A percentile compares a stretch with the other conserved stretches of the same genome.
phyloP scores from a whole-genome alignment of 1,140 invertebrate species.

The Zophobas atratus region DNA sequence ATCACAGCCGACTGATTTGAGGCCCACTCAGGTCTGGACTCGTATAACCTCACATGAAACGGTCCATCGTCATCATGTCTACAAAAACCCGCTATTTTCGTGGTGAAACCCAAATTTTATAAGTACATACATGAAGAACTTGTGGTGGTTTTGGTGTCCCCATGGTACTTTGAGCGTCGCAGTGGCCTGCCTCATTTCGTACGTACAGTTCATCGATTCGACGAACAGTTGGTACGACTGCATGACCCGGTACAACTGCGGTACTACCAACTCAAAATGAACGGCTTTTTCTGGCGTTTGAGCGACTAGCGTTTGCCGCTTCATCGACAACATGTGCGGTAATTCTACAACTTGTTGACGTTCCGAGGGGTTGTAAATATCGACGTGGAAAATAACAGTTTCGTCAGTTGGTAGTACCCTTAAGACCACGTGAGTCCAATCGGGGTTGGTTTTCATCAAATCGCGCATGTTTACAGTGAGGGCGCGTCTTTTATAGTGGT shows the following conservation, averaged over 20 bases:
- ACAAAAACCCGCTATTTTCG: constrained; percentile 56
- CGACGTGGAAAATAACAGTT: constrained; percentile 76
- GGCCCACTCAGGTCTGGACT: constrained; percentile 65
- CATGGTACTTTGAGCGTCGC: constrained; percentile 77
- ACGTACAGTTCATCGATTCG: constrained; percentile 70
- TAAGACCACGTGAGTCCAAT: constrained; percentile 81
- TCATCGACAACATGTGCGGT: constrained; percentile 69
- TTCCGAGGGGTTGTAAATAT: constrained; percentile 74
- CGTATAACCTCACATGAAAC: constrained; percentile 70
- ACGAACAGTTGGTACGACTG: constrained; percentile 75
- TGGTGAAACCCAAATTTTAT: not conserved
- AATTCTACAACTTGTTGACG: constrained; percentile 71
- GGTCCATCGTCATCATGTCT: constrained; percentile 69
- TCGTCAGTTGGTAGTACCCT: constrained; percentile 75
- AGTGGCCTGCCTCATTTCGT: constrained; percentile 71
- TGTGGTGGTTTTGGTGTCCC: constrained; percentile 75
- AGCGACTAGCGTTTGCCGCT: constrained; percentile 65
- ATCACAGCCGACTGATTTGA: constrained; percentile 66
- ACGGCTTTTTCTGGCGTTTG: constrained; percentile 72
- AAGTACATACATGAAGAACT: constrained; percentile 74
- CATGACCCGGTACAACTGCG: constrained; percentile 72
- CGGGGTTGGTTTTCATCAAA: constrained; percentile 70
- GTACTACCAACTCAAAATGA: constrained; percentile 74
- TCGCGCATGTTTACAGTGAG: constrained; percentile 76
- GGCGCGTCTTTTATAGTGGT: constrained; percentile 70